phyloP scores from a whole-genome alignment of 35 echinoderm and acorn worm genomes.

The Heliocidaris tuberculata region DNA sequence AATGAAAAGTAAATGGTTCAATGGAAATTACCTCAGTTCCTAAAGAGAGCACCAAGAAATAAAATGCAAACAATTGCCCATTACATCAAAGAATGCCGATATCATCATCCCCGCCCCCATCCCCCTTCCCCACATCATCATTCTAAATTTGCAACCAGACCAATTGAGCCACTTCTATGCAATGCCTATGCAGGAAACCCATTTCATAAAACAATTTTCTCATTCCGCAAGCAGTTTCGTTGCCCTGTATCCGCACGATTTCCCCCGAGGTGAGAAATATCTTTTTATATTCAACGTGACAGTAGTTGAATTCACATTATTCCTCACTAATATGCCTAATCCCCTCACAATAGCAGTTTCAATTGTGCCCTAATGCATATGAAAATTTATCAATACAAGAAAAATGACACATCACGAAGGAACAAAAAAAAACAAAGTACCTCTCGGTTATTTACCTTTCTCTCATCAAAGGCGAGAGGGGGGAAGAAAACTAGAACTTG shows the following conservation, averaged over 20 bases:
- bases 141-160: not conserved
- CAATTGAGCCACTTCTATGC: not conserved
- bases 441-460: slow-evolving; percentile 1
- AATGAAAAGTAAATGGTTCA: not conserved
- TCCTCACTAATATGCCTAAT: not conserved
- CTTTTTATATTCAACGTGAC: not conserved
- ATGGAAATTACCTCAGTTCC: not conserved
- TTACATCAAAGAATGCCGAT: slow-evolving; percentile 17
- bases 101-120: not conserved
- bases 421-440: not conserved
- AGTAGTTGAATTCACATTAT: not conserved
- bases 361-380: slow-evolving; percentile 4
- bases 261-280: not conserved
- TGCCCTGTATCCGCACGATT: not conserved
- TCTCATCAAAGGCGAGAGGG: not conserved
- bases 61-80: not conserved
- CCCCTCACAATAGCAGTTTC: not conserved
- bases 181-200: not conserved
- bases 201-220: not conserved
- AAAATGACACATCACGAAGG: not conserved
- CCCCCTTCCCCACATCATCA: not conserved
- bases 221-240: not conserved
- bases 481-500: not conserved
- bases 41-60: not conserved
- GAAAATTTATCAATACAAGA: slow-evolving; percentile 1